Percentiles rank a stretch among this genome's conserved stretches.
These are phyloP conservation scores for Axinella damicornis DNA, from an alignment of 37 sponge, comb jelly and placozoan genomes.

Conservation along the genomic window DNA sequence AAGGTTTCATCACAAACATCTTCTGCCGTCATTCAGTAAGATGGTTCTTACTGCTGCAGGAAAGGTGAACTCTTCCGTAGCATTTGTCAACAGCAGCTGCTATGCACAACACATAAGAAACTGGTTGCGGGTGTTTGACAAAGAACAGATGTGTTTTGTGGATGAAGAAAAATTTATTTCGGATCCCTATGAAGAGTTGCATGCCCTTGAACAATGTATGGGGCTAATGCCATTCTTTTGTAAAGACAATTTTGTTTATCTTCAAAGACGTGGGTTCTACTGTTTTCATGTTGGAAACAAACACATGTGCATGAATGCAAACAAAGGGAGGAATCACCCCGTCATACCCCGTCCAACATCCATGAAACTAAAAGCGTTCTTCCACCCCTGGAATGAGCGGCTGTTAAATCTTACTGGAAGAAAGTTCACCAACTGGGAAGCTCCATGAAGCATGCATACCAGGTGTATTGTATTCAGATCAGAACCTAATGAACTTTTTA, in stretches of 20 bases:
- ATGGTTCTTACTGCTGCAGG: conserved; percentile 46
- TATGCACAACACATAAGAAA: conserved; percentile 66
- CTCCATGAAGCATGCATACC: no score
- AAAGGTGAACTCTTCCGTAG: conserved; percentile 7
- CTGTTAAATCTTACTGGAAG: conserved; percentile 25
- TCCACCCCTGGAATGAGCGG: conserved; percentile 40
- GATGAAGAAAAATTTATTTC: conserved; percentile 73
- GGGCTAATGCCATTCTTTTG: conserved; percentile 46
- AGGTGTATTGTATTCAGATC: no score
- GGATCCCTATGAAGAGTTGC: conserved; percentile 64
- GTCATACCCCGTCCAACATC: conserved; percentile 17
- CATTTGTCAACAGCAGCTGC: conserved; percentile 64
- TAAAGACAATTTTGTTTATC: conserved; percentile 63
- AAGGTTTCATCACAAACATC: neutral
- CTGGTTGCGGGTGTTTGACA: conserved; percentile 72
- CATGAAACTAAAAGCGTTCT: conserved; percentile 44
- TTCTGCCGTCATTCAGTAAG: conserved; percentile 50
- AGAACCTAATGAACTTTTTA: no score
- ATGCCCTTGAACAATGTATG: conserved; percentile 74
- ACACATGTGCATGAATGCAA: conserved; percentile 22
- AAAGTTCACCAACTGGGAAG: neutral
- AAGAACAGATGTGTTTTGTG: conserved; percentile 79
- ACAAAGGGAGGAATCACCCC: conserved; percentile 87
- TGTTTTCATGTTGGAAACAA: conserved; percentile 49
- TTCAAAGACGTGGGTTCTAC: conserved; percentile 53